Conservation (phyloP, 2,888 invertebrate genomes). For the Unio pictorum region DNA sequence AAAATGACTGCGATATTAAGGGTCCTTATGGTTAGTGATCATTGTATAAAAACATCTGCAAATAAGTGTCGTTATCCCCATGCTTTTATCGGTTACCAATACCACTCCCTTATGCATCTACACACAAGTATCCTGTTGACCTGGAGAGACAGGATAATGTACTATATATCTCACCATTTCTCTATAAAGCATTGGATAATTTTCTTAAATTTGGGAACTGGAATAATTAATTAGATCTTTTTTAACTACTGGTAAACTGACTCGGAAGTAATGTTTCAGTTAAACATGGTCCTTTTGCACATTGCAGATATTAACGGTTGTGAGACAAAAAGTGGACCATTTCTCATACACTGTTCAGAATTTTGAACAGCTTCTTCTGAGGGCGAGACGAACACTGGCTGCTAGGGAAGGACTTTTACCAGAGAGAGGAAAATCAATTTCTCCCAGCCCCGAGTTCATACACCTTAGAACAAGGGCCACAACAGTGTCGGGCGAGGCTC, state of each 20-base stretch:
- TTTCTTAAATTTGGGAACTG: no score
- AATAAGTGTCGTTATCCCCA: no score
- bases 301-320: constrained; percentile 80
- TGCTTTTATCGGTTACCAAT: no score
- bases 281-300: constrained; percentile 8
- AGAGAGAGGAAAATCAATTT: constrained; percentile 24
- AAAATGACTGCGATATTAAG: no score
- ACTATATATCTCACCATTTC: no score
- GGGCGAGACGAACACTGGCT: constrained; percentile 82
- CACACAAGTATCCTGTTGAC: no score
- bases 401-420: constrained; percentile 50
- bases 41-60: no score
- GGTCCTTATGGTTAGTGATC: no score
- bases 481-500: constrained; percentile 20
- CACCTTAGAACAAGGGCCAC: constrained; percentile 23
- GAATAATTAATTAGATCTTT: not conserved
- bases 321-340: constrained; percentile 91
- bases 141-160: no score
- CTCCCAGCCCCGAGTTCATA: constrained; percentile 34
- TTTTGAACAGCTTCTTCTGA: constrained; percentile 79
- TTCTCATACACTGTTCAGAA: constrained; percentile 71
- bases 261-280: not conserved
- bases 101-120: no score
- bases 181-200: no score
- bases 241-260: not conserved